phyloP scores from a whole-genome alignment of 2,113 vertebrate species.

The Opisthocomus hoazin region DNA sequence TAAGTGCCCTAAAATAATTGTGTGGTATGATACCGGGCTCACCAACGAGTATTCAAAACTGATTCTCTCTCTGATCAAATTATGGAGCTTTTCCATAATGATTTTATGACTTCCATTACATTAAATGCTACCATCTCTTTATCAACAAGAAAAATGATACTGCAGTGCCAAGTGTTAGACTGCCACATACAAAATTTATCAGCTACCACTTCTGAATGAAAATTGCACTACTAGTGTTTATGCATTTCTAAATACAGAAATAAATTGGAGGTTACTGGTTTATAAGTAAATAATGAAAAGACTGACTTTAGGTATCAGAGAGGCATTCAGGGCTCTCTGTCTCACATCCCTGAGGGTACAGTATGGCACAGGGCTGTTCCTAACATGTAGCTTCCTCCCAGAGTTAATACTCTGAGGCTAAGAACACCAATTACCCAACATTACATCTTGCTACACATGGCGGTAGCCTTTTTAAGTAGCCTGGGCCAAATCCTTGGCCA shows the following conservation, averaged over 20 bases:
- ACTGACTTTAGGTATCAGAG: neutral
- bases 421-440: neutral
- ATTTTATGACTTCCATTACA: conserved; percentile 46
- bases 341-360: neutral
- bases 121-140: conserved; percentile 30
- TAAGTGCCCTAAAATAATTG: conserved; percentile 22
- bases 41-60: neutral
- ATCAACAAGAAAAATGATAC: conserved; percentile 35
- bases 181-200: neutral
- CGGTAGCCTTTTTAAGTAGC: neutral
- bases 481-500: neutral
- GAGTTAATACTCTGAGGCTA: neutral
- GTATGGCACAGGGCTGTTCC: neutral
- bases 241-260: neutral
- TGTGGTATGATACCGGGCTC: neutral
- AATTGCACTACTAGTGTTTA: neutral
- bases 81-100: conserved; percentile 47
- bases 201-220: neutral
- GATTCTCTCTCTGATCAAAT: conserved; percentile 46
- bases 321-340: neutral
- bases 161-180: neutral
- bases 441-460: neutral
- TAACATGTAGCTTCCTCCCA: rapidly evolving
- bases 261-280: neutral
- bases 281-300: neutral